Conservation (phyloP, 2,113 vertebrate genomes). For the Polypterus bichir region DNA sequence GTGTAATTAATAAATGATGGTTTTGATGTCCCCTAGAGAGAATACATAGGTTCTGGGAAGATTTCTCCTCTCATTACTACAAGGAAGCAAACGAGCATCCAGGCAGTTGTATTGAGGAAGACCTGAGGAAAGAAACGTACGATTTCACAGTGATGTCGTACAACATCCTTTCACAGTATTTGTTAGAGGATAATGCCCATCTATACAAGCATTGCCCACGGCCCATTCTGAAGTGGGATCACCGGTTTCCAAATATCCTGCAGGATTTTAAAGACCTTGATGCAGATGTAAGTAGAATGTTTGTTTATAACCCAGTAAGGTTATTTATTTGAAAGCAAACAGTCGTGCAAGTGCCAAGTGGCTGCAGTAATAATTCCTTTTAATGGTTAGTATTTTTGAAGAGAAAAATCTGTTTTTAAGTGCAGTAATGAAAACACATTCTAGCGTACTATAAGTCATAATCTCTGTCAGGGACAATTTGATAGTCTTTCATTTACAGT, state of each 20-base stretch:
- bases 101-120: conserved; percentile 23
- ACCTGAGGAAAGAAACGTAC: conserved; percentile 38
- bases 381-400: too few relatives aligned
- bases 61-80: conserved; percentile 37
- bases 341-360: too few relatives aligned
- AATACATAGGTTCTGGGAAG: conserved; percentile 71
- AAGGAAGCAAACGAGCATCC: conserved; percentile 21
- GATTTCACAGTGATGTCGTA: conserved; percentile 92
- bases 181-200: conserved; percentile 73
- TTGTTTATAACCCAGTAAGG: not conserved
- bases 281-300: conserved; percentile 74
- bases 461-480: too few relatives aligned
- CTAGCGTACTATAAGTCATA: too few relatives aligned
- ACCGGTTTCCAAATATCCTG: conserved; percentile 75
- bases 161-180: conserved; percentile 87
- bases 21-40: conserved; percentile 39
- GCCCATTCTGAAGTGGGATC: conserved; percentile 57
- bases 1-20: conserved; percentile 15
- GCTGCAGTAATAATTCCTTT: too few relatives aligned
- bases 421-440: too few relatives aligned
- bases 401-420: too few relatives aligned
- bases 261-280: conserved; percentile 64
- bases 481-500: too few relatives aligned
- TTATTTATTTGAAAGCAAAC: not conserved
- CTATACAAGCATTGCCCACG: conserved; percentile 77